Conservation (phyloP, 1,140 invertebrate genomes). For the Dryas iulia region DNA sequence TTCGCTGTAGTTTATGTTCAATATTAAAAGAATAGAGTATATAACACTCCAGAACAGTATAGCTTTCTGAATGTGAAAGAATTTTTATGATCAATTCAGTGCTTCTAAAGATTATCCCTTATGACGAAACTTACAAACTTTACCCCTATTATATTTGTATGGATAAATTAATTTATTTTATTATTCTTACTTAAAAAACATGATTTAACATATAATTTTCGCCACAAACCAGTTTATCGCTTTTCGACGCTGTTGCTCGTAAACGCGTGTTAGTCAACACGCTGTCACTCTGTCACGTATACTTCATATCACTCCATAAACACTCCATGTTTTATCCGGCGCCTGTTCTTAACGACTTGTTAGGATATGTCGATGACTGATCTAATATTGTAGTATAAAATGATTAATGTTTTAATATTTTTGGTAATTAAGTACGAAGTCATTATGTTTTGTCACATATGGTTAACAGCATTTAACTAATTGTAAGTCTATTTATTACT, state of each 20-base stretch:
- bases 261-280: neutral
- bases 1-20: too few relatives aligned
- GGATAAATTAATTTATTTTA: too few relatives aligned
- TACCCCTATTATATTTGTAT: too few relatives aligned
- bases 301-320: neutral
- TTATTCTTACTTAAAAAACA: too few relatives aligned
- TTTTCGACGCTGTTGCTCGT: neutral
- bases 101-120: too few relatives aligned
- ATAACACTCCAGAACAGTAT: too few relatives aligned
- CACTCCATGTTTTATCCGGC: conserved; percentile 1
- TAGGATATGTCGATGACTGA: neutral
- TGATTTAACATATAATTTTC: neutral
- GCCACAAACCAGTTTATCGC: neutral
- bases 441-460: neutral
- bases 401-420: conserved; percentile 2
- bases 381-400: neutral
- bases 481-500: too few relatives aligned
- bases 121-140: too few relatives aligned
- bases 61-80: too few relatives aligned
- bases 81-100: too few relatives aligned
- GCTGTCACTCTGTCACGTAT: neutral
- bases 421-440: neutral
- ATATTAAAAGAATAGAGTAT: too few relatives aligned
- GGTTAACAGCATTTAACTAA: too few relatives aligned
- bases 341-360: neutral